Base-by-base conservation (phyloP, 2,113 vertebrate species). In the Lepidothrix coronata region DNA sequence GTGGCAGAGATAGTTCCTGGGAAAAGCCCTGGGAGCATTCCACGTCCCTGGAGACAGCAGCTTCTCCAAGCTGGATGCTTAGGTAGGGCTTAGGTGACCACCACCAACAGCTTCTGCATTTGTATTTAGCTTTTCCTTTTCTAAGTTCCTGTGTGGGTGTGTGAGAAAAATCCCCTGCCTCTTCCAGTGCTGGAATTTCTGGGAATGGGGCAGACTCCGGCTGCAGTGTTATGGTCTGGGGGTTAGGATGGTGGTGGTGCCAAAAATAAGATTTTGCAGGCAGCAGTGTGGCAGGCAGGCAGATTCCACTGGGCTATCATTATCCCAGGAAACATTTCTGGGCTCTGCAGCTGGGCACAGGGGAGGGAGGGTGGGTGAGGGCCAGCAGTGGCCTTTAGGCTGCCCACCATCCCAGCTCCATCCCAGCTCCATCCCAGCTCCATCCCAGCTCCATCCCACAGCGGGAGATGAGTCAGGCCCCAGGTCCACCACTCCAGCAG, bases 401-500 rank as follows among this genome's bases (percentile, higher is more conserved):
- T 62, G 48, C 52, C 62, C 68, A 59, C 51, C 70, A 73, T 33
- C 57, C 58, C 77, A 15, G 35, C 51, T 58, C 57, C 8, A 6
- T 75, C 48, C 91, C 6, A 0, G 44, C 44, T 46, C 51, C 71
- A 71, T 30, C 58, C 55, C 75, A 12, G 31, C 46, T 58, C 57
- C 8, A 6, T 73, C 49, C 91, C 6, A 0, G 55, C 61, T 73
- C 75, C 30, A 74, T 3, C 30, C 67, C 0, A 0, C 57, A 27
- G 35, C 43, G 46, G 78, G 55, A 90, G n/a, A 43, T 88, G 90
- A 88, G 79, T 55, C 78, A 78, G 39, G 52, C 35, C 39, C 43
- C 0, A 0, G 31, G 25, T 76, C 43, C 1, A 0, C 35, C 0
- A 0, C 71, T 86, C 15, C 0, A 1, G 30, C 24, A 75, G 57